These are phyloP conservation scores for Pangasius krempfi DNA, from an alignment of 2,797 vertebrate genomes.

Conservation along the genomic window DNA sequence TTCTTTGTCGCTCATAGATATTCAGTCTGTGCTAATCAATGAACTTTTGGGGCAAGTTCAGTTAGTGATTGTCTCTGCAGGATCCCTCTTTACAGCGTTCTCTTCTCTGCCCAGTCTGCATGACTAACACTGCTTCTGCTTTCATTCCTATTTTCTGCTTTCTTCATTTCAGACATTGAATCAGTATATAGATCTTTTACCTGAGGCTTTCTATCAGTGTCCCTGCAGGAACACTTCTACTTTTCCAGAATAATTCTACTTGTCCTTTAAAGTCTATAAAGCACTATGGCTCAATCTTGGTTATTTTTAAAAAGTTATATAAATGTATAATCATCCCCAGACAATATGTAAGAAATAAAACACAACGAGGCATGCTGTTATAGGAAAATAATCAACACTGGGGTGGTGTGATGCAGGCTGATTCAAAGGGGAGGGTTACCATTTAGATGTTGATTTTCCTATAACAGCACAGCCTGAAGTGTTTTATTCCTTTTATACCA, in stretches of 20 bases:
- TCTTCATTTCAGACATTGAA: slow-evolving; percentile 23
- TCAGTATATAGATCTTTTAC: slow-evolving; percentile 41
- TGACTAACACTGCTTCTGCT: slow-evolving; percentile 20
- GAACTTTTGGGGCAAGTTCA: slow-evolving; percentile 9
- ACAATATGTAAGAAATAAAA: neutral
- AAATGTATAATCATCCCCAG: neutral
- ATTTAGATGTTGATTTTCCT: neutral
- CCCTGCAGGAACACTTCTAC: slow-evolving; percentile 28
- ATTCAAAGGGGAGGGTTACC: neutral
- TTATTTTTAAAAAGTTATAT: neutral
- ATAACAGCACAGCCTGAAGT: neutral
- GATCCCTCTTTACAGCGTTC: slow-evolving; percentile 1
- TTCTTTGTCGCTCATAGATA: slow-evolving; percentile 30
- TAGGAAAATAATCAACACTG: neutral
- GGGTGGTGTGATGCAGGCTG: neutral
- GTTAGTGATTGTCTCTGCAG: slow-evolving; percentile 23
- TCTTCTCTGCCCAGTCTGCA: neutral
- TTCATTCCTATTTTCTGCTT: slow-evolving; percentile 12
- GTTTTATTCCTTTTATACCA: neutral
- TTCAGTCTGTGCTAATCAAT: slow-evolving; percentile 31
- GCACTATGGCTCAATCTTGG: neutral
- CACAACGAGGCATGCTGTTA: neutral
- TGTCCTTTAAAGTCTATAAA: slow-evolving; percentile 2
- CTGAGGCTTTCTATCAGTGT: slow-evolving; percentile 30
- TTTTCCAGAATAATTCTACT: slow-evolving; percentile 18